A percentile compares a stretch with the other conserved stretches of the same genome.
Evolutionary conservation across 2,888 invertebrate species (phyloP).

Genomic region (Tinea trinotella): DNA sequence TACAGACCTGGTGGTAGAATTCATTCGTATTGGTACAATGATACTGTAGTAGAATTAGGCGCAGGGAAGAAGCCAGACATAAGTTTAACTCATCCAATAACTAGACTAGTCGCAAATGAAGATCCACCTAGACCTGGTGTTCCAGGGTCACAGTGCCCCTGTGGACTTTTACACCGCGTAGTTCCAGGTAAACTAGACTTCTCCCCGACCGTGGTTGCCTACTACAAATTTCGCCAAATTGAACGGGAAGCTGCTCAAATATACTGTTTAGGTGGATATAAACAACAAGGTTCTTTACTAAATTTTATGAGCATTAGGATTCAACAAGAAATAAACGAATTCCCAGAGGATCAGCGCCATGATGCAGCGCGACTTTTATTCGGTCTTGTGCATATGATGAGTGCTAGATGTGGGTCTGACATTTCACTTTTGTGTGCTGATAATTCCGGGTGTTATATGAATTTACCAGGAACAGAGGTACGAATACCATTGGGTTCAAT

Average conservation of each 20-base stretch:
- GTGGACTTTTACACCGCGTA: constrained; percentile 75
- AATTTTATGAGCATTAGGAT: constrained; percentile 77
- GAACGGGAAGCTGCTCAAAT: constrained; percentile 75
- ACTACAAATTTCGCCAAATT: constrained; percentile 76
- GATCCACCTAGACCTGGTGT: constrained; percentile 71
- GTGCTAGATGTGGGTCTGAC: constrained; percentile 77
- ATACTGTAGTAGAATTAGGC: constrained; percentile 82
- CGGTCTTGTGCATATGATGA: constrained; percentile 74
- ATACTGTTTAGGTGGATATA: constrained; percentile 72
- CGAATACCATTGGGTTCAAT: constrained; percentile 76
- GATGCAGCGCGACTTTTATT: constrained; percentile 79
- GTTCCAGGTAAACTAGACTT: constrained; percentile 75
- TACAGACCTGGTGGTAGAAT: constrained; percentile 83
- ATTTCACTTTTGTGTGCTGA: constrained; percentile 53
- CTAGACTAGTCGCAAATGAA: constrained; percentile 74
- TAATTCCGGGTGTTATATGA: constrained; percentile 55
- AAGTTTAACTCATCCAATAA: constrained; percentile 67
- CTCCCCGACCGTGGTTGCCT: constrained; percentile 74
- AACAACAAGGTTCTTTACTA: constrained; percentile 75
- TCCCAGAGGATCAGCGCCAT: constrained; percentile 76
- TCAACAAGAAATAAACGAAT: constrained; percentile 77
- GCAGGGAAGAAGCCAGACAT: constrained; percentile 77
- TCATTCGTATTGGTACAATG: constrained; percentile 82
- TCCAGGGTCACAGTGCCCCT: constrained; percentile 61
- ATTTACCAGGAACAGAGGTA: constrained; percentile 72